Evolutionary conservation across 2,797 vertebrate species (phyloP).

Genomic region (Brachyalestes nurse): DNA sequence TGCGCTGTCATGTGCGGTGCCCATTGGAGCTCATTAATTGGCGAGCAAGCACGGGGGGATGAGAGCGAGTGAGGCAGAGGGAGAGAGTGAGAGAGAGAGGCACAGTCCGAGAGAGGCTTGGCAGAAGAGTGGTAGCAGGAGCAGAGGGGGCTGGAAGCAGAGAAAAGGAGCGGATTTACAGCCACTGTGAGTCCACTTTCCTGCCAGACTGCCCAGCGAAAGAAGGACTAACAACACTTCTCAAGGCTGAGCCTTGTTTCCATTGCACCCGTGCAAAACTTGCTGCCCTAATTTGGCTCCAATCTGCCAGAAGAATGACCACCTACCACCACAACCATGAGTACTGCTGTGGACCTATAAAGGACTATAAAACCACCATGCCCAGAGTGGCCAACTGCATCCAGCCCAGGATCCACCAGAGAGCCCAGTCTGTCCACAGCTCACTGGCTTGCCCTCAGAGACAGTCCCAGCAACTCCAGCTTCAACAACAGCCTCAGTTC

Average conservation of each 20-base stretch:
- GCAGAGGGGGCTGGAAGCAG: conserved; percentile 37
- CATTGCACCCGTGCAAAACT: conserved; percentile 8
- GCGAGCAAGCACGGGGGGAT: conserved; percentile 68
- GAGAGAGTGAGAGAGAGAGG: conserved; percentile 46
- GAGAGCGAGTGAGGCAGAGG: conserved; percentile 61
- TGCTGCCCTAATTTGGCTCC: not conserved
- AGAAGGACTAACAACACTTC: conserved; percentile 26
- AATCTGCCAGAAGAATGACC: conserved; percentile 67
- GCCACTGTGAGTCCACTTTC: conserved; percentile 47
- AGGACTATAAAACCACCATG: conserved; percentile 41
- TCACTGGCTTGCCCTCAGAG: conserved; percentile 24
- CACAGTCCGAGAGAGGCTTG: conserved; percentile 49
- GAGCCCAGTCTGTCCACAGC: conserved; percentile 36
- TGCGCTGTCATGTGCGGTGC: conserved; percentile 81
- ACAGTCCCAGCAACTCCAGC: conserved; percentile 34
- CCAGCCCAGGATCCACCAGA: conserved; percentile 48
- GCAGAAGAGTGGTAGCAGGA: conserved; percentile 50
- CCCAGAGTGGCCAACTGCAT: conserved; percentile 38
- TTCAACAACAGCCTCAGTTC: conserved; percentile 50
- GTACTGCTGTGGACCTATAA: conserved; percentile 68
- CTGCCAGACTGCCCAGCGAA: conserved; percentile 22
- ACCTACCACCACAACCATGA: conserved; percentile 78
- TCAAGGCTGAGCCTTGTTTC: conserved; percentile 10
- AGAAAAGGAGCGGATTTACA: conserved; percentile 54
- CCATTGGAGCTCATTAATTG: conserved; percentile 85